These are phyloP conservation scores for Drosophila novamexicana DNA, from an alignment of 1,140 invertebrate species.

Conservation along the genomic window DNA sequence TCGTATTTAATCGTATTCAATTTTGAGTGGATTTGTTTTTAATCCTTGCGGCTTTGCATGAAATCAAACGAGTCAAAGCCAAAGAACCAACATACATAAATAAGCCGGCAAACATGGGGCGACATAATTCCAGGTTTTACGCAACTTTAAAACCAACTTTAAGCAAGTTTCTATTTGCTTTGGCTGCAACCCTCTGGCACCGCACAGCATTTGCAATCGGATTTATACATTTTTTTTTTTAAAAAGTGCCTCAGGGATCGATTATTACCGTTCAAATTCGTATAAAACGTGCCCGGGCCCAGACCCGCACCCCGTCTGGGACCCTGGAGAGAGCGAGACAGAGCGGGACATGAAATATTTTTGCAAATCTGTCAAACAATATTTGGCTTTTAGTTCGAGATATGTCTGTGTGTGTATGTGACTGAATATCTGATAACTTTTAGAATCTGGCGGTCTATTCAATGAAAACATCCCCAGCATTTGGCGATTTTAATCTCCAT, in stretches of 20 bases:
- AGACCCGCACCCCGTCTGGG: background rate
- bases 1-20: slow-evolving; percentile 79
- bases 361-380: slow-evolving; percentile 52
- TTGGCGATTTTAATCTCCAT: slow-evolving; percentile 19
- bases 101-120: slow-evolving; percentile 2
- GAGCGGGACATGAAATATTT: slow-evolving; percentile 30
- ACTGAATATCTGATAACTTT: slow-evolving; percentile 21
- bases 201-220: slow-evolving; percentile 49
- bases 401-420: background rate
- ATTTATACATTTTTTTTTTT: slow-evolving; percentile 26
- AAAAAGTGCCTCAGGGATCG: slow-evolving; percentile 79
- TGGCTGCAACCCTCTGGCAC: slow-evolving; percentile 7
- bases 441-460: slow-evolving; percentile 35
- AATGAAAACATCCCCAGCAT: slow-evolving; percentile 5
- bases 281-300: slow-evolving; percentile 73
- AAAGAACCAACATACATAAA: slow-evolving; percentile 29
- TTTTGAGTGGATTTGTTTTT: slow-evolving; percentile 81
- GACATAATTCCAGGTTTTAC: slow-evolving; percentile 2
- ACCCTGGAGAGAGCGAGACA: slow-evolving; percentile 13
- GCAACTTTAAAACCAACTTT: slow-evolving; percentile 28
- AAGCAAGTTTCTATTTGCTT: slow-evolving; percentile 12
- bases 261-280: slow-evolving; percentile 84
- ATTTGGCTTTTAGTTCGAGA: background rate
- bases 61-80: slow-evolving; percentile 50
- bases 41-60: slow-evolving; percentile 56